Conservation (phyloP, 2,797 vertebrate genomes). For the Sebastes glaucus region DNA sequence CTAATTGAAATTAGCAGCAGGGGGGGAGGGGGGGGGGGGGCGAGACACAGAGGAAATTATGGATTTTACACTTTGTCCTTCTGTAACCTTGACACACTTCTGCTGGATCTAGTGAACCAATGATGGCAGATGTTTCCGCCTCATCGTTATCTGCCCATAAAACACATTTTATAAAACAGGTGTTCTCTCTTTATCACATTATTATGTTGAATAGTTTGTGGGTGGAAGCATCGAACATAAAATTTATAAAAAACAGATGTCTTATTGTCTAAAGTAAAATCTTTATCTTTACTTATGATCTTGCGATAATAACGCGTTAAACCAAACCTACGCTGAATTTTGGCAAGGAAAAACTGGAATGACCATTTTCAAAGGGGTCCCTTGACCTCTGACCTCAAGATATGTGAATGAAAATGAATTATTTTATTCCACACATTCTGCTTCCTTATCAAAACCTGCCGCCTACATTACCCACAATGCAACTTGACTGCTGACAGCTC, state of each 20-base stretch:
- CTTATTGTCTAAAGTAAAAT: neutral
- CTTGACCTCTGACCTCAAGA: no score
- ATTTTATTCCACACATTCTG: no score
- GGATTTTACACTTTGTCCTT: slow-evolving; percentile 68
- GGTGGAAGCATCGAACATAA: neutral
- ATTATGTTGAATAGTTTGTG: neutral
- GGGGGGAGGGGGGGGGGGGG: neutral
- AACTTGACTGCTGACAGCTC: fast-evolving
- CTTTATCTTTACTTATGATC: neutral
- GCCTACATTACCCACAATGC: no score
- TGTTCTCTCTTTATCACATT: neutral
- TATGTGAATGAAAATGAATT: no score
- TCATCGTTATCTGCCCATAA: neutral
- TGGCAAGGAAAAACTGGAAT: no score
- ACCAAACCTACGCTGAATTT: no score
- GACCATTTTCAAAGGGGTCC: no score
- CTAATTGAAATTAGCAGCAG: slow-evolving; percentile 74
- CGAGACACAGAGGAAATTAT: slow-evolving; percentile 59
- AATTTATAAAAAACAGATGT: neutral
- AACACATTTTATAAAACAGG: neutral
- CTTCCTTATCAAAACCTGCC: no score
- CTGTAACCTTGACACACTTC: slow-evolving; percentile 73
- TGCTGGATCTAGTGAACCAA: slow-evolving; percentile 9
- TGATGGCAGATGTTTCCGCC: neutral
- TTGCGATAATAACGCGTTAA: no score